Evolutionary conservation across 2,797 vertebrate genomes (phyloP), one percentile per base, ranked within the genome.

Genomic region (Amniataba percoides): DNA sequence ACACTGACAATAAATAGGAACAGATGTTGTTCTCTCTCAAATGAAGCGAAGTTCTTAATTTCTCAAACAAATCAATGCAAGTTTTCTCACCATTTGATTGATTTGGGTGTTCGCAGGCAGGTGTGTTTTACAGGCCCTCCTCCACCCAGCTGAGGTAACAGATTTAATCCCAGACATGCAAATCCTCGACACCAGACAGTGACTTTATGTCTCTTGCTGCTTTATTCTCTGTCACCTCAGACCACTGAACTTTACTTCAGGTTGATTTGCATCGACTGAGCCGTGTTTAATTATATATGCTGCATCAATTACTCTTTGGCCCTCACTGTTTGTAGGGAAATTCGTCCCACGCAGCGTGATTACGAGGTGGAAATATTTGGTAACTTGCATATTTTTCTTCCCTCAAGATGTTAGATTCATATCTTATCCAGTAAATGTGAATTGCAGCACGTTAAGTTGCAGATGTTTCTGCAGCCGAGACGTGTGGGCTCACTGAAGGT

Each of bases 341-440:
- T 39, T 69, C 42, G 46, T 71, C 34, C 34, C 15, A 21, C 19
- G 3, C 62, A 65, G 25, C 52, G 46, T 77, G 66, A 53, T 61
- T 49, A 23, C 23, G 1, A 64, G 18, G 14, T 3, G 23, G 18
- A 81, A 49, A 36, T 51, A 42, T 21, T 23, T 65, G 4, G 1
- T 19, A 16, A 27, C 42, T 60, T 40, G 27, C 64, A 66, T 69
- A 52, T 40, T 31, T 70, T 57, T 48, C 34, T 27, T 21, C 49
- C 15, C 12, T 61, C 3, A 49, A 57, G 13, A 49, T 68, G 42
- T 65, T 18, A 18, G 34, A 51, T 25, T 69, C 10, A 36, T 55
- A 40, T 53, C 39, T 63, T 34, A 18, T 73, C 34, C 46, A 42
- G 45, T 45, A 51, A 58, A 77, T 82, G 77, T 81, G 77, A 78